A percentile compares a stretch with the other conserved stretches of the same genome.
phyloP scores from a whole-genome alignment of 2,888 invertebrate species.

The Deladenus siricidicola region DNA sequence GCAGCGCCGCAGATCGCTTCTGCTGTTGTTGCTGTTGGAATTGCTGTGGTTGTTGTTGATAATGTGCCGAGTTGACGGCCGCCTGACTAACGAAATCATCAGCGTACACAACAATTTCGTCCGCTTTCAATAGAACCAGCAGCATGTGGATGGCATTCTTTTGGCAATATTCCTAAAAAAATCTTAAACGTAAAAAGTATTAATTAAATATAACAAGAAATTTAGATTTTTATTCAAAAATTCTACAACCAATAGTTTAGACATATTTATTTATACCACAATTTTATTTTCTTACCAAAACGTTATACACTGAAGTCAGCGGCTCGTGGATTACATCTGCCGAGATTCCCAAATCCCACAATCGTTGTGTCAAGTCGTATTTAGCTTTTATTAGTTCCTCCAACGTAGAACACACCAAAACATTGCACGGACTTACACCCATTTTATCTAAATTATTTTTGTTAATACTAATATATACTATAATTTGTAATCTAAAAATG shows the following conservation, averaged over 20 bases:
- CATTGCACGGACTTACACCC: background rate
- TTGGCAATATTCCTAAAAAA: conserved; percentile 4
- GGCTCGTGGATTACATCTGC: background rate
- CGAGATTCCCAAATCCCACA: background rate
- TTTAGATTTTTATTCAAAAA: too few species aligned
- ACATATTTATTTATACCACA: too few species aligned
- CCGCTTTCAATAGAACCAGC: background rate
- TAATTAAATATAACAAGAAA: too few species aligned
- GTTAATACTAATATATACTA: too few species aligned
- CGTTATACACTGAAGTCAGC: background rate
- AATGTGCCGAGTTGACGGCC: background rate
- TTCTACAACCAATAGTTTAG: too few species aligned
- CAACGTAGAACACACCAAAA: background rate
- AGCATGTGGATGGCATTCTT: background rate
- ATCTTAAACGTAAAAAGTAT: background rate
- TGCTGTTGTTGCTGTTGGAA: background rate
- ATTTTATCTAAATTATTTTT: background rate
- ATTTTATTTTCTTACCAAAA: background rate
- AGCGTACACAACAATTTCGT: conserved; percentile 2
- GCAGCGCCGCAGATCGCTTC: background rate
- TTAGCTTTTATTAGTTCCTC: background rate
- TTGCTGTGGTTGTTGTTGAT: background rate
- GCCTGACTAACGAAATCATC: background rate
- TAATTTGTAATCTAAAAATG: too few species aligned
- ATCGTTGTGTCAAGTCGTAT: background rate